A percentile compares a stretch with the other conserved stretches of the same genome.
Conservation (phyloP, 1,140 invertebrate species). For the Dendrolimus kikuchii region DNA sequence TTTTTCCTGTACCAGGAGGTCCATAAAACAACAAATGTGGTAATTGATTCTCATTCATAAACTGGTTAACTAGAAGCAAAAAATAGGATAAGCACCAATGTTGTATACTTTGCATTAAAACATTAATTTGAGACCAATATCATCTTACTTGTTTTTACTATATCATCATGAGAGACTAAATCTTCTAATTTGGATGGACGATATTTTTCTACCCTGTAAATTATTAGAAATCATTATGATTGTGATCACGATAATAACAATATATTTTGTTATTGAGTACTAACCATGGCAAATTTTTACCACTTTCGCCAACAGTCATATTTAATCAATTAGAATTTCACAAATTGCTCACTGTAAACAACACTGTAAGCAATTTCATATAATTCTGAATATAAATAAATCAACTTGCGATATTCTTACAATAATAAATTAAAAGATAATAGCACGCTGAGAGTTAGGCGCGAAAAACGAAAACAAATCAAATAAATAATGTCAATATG, state of each 20-base stretch:
- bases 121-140: neutral
- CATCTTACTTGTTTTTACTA: conserved; percentile 93
- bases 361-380: neutral
- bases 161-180: conserved; percentile 97
- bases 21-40: conserved; percentile 99
- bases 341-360: neutral
- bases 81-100: conserved; percentile 9
- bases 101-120: conserved; percentile 4
- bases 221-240: neutral
- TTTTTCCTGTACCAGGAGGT: conserved; percentile 98
- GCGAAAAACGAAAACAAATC: too few species aligned
- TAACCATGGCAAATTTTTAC: conserved; percentile 16
- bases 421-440: neutral
- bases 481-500: too few species aligned
- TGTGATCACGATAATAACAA: neutral
- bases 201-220: conserved; percentile 97
- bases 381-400: neutral
- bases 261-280: conserved; percentile 3
- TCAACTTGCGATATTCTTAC: neutral
- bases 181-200: conserved; percentile 92
- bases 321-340: conserved; percentile 1
- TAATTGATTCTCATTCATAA: conserved; percentile 92
- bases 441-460: too few species aligned
- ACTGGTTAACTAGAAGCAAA: conserved; percentile 87
- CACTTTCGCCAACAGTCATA: conserved; percentile 8